Evolutionary conservation across 2,113 vertebrate genomes (phyloP).

Genomic region (Trachemys scripta): DNA sequence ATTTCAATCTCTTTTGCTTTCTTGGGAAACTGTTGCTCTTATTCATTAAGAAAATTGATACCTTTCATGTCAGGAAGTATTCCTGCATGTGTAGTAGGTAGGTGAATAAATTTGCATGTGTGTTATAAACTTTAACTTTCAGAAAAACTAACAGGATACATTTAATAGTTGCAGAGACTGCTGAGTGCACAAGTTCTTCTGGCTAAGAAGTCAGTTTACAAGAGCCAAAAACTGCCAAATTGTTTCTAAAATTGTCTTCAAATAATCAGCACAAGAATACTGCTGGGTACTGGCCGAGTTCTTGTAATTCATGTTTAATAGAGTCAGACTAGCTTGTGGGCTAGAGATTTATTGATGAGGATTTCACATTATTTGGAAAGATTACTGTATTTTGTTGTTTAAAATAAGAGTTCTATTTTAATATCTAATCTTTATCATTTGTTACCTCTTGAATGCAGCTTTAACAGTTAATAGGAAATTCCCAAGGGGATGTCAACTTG

Average conservation of each 20-base stretch:
- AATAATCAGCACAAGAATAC: slow-evolving; percentile 60
- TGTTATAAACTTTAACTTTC: not conserved
- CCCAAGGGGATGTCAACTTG: not conserved
- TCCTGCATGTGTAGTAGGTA: not conserved
- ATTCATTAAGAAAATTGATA: not conserved
- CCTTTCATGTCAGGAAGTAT: not conserved
- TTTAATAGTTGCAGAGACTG: slow-evolving; percentile 38
- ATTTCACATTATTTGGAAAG: slow-evolving; percentile 47
- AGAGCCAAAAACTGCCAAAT: slow-evolving; percentile 44
- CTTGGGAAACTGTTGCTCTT: not conserved
- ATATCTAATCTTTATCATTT: slow-evolving; percentile 32
- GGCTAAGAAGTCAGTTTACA: slow-evolving; percentile 39
- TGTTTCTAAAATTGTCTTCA: slow-evolving; percentile 48
- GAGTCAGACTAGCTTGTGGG: slow-evolving; percentile 30
- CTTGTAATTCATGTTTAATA: slow-evolving; percentile 56
- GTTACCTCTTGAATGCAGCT: slow-evolving; percentile 26
- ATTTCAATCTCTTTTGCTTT: not conserved
- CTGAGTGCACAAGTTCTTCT: slow-evolving; percentile 36
- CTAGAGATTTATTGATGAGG: slow-evolving; percentile 58
- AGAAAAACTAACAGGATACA: slow-evolving; percentile 26
- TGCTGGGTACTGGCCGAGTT: slow-evolving; percentile 39
- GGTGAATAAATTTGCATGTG: not conserved
- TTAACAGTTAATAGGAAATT: slow-evolving; percentile 21
- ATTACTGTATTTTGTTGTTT: slow-evolving; percentile 25
- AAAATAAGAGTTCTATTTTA: slow-evolving; percentile 20